A percentile compares a stretch with the other conserved stretches of the same genome.
phyloP scores from a whole-genome alignment of 2,888 invertebrate species.

The Spodoptera picta region DNA sequence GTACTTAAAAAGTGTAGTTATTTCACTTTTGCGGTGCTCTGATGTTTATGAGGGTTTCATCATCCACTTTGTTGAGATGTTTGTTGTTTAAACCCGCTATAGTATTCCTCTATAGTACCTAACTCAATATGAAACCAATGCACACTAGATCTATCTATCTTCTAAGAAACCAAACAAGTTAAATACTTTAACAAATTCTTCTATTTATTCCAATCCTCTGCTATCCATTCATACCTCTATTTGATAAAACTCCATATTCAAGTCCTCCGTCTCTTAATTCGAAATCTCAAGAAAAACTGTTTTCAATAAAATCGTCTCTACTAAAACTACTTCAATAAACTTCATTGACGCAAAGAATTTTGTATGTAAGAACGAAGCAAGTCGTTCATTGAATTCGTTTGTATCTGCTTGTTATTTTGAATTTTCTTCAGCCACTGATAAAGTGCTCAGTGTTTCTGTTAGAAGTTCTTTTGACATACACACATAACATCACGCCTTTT shows the following conservation, averaged over 20 bases:
- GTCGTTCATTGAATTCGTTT: conserved; percentile 51
- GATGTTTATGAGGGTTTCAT: too few relatives aligned
- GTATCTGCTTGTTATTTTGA: conserved; percentile 43
- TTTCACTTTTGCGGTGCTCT: too few relatives aligned
- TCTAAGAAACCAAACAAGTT: too few relatives aligned
- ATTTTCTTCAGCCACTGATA: conserved; percentile 44
- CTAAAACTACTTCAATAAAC: conserved; percentile 57
- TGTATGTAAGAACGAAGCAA: conserved; percentile 52
- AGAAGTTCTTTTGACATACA: conserved; percentile 33
- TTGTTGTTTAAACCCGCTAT: too few relatives aligned
- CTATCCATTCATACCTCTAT: background rate
- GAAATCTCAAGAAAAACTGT: conserved; percentile 18
- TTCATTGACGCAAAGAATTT: conserved; percentile 53
- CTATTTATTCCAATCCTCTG: too few relatives aligned
- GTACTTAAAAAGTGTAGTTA: too few relatives aligned
- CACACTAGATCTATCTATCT: too few relatives aligned
- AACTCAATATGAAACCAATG: too few relatives aligned
- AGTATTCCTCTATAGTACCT: too few relatives aligned
- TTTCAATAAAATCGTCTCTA: conserved; percentile 48
- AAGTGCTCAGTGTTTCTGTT: conserved; percentile 39
- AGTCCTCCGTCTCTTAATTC: conserved; percentile 5
- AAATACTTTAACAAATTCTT: too few relatives aligned
- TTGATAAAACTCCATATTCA: background rate
- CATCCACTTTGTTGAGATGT: too few relatives aligned
- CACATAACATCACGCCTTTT: too few relatives aligned